Evolutionary conservation across 2,113 vertebrate genomes (phyloP).

Genomic region (Athene noctua): DNA sequence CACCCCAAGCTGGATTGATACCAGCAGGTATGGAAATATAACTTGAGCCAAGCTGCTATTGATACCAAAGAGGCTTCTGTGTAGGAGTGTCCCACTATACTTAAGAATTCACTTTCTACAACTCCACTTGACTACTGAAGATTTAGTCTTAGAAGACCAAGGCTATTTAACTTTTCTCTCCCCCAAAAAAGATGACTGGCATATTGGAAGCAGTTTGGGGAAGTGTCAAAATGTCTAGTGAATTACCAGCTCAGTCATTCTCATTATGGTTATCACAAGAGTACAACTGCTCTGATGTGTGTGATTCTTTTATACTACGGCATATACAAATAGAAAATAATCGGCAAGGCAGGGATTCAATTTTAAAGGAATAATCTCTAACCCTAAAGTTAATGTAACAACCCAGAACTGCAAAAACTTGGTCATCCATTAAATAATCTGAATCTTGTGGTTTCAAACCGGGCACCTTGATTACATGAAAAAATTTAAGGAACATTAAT

Average conservation of each 20-base stretch:
- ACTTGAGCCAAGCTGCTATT: neutral
- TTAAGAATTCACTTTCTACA: neutral
- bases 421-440: neutral
- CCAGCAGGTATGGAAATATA: neutral
- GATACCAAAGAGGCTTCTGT: neutral
- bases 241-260: neutral
- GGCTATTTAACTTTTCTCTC: neutral
- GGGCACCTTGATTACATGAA: neutral
- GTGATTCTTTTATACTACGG: neutral
- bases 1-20: neutral
- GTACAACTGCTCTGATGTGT: neutral
- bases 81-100: neutral
- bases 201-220: neutral
- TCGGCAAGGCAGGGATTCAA: neutral
- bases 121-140: neutral
- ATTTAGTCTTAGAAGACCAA: neutral
- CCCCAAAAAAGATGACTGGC: accelerated
- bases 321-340: neutral
- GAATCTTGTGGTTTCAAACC: neutral
- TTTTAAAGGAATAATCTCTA: neutral
- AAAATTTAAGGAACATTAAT: neutral
- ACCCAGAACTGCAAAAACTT: neutral
- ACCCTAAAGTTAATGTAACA: neutral
- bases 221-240: neutral
- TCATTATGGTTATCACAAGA: neutral